These are phyloP conservation scores for Carterocephalus palaemon DNA, from an alignment of 2,888 invertebrate species.

Conservation along the genomic window DNA sequence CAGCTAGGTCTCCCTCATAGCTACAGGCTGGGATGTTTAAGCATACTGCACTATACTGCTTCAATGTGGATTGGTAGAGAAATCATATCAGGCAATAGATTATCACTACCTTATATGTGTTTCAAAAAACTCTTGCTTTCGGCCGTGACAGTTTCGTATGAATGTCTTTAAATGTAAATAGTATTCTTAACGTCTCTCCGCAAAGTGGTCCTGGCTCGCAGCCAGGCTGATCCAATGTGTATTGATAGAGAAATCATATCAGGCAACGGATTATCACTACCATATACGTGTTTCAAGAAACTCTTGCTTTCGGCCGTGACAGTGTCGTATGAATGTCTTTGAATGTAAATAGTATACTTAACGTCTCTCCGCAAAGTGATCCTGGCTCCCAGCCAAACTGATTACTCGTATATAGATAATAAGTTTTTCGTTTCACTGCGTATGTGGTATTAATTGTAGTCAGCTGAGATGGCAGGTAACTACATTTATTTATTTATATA, in stretches of 20 bases:
- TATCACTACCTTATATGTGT: slow-evolving; percentile 9
- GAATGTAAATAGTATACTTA: slow-evolving; percentile 16
- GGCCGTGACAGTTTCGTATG: slow-evolving; percentile 1
- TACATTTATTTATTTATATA: neutral
- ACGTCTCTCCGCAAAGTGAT: slow-evolving; percentile 17
- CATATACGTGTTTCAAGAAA: slow-evolving; percentile 6
- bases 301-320: neutral
- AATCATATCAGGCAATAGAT: too few relatives aligned
- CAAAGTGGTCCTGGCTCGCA: slow-evolving; percentile 15
- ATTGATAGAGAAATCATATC: too few relatives aligned
- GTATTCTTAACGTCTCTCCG: slow-evolving; percentile 15
- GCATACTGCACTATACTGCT: too few relatives aligned
- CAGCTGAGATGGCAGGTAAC: neutral
- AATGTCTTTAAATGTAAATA: slow-evolving; percentile 17
- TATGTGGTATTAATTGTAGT: slow-evolving; percentile 1
- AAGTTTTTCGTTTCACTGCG: slow-evolving; percentile 5
- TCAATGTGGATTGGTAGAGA: too few relatives aligned
- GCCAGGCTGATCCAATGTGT: slow-evolving; percentile 18
- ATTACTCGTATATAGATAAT: slow-evolving; percentile 10
- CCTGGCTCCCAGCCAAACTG: slow-evolving; percentile 14
- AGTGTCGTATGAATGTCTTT: slow-evolving; percentile 10
- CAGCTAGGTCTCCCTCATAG: too few relatives aligned
- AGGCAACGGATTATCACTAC: too few relatives aligned
- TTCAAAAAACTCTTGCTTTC: neutral
- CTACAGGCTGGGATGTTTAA: too few relatives aligned